A percentile compares a stretch with the other conserved stretches of the same genome.
Conservation (phyloP, 1,140 invertebrate species). For the Pseudachorutes palmiensis region DNA sequence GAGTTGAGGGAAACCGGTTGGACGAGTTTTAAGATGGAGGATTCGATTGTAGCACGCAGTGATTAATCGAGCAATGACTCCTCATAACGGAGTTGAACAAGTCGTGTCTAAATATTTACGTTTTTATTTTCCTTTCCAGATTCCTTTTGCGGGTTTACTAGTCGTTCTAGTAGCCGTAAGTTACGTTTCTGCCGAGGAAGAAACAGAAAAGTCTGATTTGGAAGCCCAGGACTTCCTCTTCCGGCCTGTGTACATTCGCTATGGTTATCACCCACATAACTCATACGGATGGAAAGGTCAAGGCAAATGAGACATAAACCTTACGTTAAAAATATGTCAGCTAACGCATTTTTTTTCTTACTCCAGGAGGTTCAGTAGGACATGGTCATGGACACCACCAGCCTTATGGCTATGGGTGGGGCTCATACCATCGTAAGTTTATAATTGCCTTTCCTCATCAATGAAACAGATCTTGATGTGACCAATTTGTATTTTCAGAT, state of each 20-base stretch:
- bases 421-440: slow-evolving; percentile 32
- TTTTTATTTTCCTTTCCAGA: slow-evolving; percentile 12
- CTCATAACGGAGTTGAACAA: slow-evolving; percentile 8
- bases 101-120: not conserved
- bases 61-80: not conserved
- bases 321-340: too few relatives aligned
- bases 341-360: not conserved
- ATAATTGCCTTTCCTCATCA: not conserved
- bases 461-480: not conserved
- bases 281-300: slow-evolving; percentile 35
- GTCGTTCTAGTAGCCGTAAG: slow-evolving; percentile 19
- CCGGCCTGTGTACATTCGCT: slow-evolving; percentile 38
- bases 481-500: not conserved
- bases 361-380: slow-evolving; percentile 8
- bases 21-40: not conserved
- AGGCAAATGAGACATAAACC: not conserved
- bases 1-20: slow-evolving; percentile 3
- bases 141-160: slow-evolving; percentile 10
- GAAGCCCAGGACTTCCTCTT: slow-evolving; percentile 37
- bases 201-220: slow-evolving; percentile 35
- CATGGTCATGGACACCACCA: slow-evolving; percentile 16
- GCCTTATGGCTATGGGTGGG: slow-evolving; percentile 37
- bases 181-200: slow-evolving; percentile 26
- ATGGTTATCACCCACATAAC: slow-evolving; percentile 37
- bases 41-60: not conserved